Conservation (phyloP, 2,113 vertebrate genomes). For the Otolemur garnettii region DNA sequence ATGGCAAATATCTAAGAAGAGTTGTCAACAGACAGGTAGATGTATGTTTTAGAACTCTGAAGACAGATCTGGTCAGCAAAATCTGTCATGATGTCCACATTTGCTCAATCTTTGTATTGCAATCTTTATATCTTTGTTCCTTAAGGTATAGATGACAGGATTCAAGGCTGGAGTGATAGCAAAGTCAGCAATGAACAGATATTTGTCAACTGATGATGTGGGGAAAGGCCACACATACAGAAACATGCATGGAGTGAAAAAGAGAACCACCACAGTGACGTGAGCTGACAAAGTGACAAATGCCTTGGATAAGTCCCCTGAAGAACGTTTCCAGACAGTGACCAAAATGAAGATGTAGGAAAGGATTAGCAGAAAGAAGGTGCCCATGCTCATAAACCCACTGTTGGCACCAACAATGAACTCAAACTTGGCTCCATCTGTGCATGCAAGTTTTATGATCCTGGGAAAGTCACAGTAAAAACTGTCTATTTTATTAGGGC, state of each 20-base stretch:
- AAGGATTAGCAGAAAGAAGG: slow-evolving; percentile 54
- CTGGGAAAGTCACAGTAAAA: slow-evolving; percentile 80
- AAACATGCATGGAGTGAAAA: slow-evolving; percentile 57
- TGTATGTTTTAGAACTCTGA: neutral
- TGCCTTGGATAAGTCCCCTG: slow-evolving; percentile 58
- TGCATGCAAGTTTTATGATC: slow-evolving; percentile 59
- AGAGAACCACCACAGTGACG: slow-evolving; percentile 42
- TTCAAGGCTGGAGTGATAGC: slow-evolving; percentile 57
- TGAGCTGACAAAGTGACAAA: slow-evolving; percentile 53
- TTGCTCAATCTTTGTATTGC: slow-evolving; percentile 43
- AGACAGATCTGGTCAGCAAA: neutral
- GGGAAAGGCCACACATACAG: slow-evolving; percentile 58
- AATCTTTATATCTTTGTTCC: slow-evolving; percentile 71
- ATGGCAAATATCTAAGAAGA: neutral
- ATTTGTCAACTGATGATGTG: slow-evolving; percentile 36
- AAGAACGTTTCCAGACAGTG: slow-evolving; percentile 58
- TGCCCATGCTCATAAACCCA: neutral
- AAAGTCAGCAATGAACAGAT: slow-evolving; percentile 48
- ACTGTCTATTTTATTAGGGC: slow-evolving; percentile 62
- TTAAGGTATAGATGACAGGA: slow-evolving; percentile 71
- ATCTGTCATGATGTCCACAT: neutral
- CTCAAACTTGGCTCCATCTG: neutral
- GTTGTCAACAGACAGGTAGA: neutral
- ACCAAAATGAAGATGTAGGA: slow-evolving; percentile 66
- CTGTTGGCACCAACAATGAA: slow-evolving; percentile 44